These are phyloP conservation scores for Sander vitreus DNA, from an alignment of 2,113 vertebrate species.

Conservation along the genomic window DNA sequence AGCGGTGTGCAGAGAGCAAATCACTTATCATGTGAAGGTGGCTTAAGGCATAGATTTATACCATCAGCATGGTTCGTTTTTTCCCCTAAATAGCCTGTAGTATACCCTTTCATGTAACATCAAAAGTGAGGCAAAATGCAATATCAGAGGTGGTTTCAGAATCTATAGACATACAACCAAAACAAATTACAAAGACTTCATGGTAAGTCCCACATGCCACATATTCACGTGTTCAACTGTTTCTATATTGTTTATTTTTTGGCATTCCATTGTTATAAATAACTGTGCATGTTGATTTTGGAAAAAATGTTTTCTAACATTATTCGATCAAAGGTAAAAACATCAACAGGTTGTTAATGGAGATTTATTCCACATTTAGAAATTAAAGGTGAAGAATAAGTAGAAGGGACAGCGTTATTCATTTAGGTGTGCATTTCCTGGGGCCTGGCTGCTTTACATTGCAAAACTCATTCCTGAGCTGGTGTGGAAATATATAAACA, in stretches of 20 bases:
- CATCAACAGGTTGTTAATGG: conserved; percentile 38
- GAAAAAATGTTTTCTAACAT: not conserved
- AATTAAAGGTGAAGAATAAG: conserved; percentile 55
- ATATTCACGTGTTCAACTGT: not conserved
- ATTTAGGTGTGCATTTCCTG: conserved; percentile 35
- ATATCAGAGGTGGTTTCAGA: not conserved
- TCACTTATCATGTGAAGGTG: too few species aligned
- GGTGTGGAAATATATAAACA: conserved; percentile 15
- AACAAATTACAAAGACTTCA: not conserved
- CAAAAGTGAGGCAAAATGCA: not conserved
- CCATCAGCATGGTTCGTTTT: not conserved
- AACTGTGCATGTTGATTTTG: conserved; percentile 12
- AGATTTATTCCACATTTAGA: conserved; percentile 52
- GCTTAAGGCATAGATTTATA: not conserved
- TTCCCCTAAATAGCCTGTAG: not conserved
- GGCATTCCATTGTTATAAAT: not conserved
- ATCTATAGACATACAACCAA: not conserved
- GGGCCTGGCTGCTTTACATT: conserved; percentile 41
- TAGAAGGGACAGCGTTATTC: conserved; percentile 34
- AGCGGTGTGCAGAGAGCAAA: too few species aligned
- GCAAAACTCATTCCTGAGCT: conserved; percentile 39
- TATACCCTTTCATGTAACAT: conserved; percentile 10
- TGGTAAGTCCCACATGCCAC: not conserved
- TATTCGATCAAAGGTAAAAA: conserved; percentile 4
- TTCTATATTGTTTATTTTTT: not conserved